These are phyloP conservation scores for Drosophila suzukii DNA, from an alignment of 1,140 invertebrate species.

Conservation along the genomic window DNA sequence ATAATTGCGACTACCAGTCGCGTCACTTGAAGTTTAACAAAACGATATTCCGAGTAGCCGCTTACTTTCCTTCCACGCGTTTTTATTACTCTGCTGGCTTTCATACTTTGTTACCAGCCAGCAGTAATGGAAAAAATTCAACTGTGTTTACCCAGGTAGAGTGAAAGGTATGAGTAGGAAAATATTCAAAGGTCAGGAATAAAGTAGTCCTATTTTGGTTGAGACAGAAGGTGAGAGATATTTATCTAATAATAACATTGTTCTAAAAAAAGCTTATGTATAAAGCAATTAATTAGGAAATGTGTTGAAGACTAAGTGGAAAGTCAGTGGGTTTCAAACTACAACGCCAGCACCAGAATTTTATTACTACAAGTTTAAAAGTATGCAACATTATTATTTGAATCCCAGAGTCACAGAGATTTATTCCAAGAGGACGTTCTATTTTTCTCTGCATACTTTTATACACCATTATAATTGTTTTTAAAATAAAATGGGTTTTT, in stretches of 20 bases:
- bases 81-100: slow-evolving; percentile 26
- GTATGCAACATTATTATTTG: background rate
- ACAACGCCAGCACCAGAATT: too few species aligned
- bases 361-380: background rate
- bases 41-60: slow-evolving; percentile 28
- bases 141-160: background rate
- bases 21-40: slow-evolving; percentile 42
- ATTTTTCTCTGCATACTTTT: background rate
- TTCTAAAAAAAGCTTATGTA: too few species aligned
- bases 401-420: too few species aligned
- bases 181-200: background rate
- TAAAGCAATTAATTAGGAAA: too few species aligned
- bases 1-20: slow-evolving; percentile 56
- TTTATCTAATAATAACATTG: too few species aligned
- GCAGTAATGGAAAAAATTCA: background rate
- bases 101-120: slow-evolving; percentile 22
- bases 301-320: too few species aligned
- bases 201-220: background rate
- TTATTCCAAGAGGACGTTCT: background rate
- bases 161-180: background rate
- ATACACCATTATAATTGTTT: background rate
- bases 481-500: too few species aligned
- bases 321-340: too few species aligned
- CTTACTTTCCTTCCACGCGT: slow-evolving; percentile 14
- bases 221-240: background rate